Evolutionary conservation across 2,113 vertebrate genomes (phyloP).

Genomic region (Gallinago undulata): DNA sequence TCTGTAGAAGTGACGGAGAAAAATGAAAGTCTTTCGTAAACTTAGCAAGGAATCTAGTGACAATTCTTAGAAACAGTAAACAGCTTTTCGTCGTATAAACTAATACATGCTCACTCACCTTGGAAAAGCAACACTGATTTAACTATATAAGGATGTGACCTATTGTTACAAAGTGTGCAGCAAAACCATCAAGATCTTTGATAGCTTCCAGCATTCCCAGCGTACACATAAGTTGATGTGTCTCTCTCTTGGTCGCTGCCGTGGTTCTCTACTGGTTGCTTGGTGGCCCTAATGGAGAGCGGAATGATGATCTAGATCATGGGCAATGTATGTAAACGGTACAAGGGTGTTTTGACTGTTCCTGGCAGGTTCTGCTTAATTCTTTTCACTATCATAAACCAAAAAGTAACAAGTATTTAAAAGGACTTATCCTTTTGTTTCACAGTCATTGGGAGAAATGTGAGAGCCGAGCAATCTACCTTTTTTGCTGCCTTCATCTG

Average conservation of each 20-base stretch:
- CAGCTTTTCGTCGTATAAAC: background rate
- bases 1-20: background rate
- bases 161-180: background rate
- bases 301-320: background rate
- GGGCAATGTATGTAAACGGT: background rate
- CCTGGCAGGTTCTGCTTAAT: background rate
- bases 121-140: background rate
- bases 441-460: background rate
- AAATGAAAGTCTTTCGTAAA: background rate
- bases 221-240: background rate
- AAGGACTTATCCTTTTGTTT: background rate
- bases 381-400: background rate
- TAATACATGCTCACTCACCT: background rate
- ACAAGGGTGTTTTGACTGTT: accelerated
- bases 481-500: background rate
- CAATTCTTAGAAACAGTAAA: background rate
- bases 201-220: background rate
- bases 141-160: background rate
- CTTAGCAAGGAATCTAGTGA: background rate
- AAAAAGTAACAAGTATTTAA: background rate
- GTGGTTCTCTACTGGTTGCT: background rate
- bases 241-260: background rate
- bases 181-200: background rate
- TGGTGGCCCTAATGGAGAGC: background rate
- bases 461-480: background rate